Evolutionary conservation across 2,113 vertebrate species (phyloP).

Genomic region (Periophthalmus modestus): DNA sequence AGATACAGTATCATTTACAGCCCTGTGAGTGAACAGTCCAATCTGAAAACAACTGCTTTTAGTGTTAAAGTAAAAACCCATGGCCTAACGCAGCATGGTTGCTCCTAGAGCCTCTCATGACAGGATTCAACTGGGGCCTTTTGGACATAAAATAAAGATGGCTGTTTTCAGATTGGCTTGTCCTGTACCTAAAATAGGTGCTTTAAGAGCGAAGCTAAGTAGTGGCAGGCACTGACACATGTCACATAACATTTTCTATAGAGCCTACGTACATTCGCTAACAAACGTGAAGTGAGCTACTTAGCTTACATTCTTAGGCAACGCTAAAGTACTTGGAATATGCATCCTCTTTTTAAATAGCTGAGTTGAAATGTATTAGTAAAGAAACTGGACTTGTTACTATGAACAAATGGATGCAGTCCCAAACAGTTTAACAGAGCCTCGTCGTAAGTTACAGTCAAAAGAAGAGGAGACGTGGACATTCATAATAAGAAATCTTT

Average conservation of each 20-base stretch:
- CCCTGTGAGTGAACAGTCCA: conserved; percentile 75
- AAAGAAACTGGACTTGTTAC: conserved; percentile 22
- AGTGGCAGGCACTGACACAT: conserved; percentile 73
- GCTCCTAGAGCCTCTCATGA: conserved; percentile 32
- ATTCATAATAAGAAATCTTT: conserved; percentile 88
- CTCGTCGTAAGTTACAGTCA: conserved; percentile 75
- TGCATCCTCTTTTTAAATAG: conserved; percentile 24
- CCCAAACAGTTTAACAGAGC: conserved; percentile 74
- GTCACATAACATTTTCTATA: conserved; percentile 66
- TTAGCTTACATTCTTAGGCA: conserved; percentile 72
- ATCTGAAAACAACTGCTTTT: conserved; percentile 74
- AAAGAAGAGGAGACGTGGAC: conserved; percentile 57
- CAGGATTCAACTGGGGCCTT: conserved; percentile 19
- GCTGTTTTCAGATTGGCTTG: conserved; percentile 64
- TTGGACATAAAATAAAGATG: conserved; percentile 25
- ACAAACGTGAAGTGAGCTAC: conserved; percentile 72
- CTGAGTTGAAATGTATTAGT: conserved; percentile 5
- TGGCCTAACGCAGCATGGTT: conserved; percentile 30
- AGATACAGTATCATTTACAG: conserved; percentile 81
- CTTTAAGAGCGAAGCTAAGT: conserved; percentile 70
- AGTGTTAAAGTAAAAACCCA: conserved; percentile 49
- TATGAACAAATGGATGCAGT: conserved; percentile 36
- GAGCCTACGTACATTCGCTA: conserved; percentile 72
- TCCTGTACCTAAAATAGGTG: conserved; percentile 68
- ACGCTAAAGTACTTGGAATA: conserved; percentile 54